phyloP scores from a whole-genome alignment of 2,113 vertebrate species.

The Anser cygnoides region DNA sequence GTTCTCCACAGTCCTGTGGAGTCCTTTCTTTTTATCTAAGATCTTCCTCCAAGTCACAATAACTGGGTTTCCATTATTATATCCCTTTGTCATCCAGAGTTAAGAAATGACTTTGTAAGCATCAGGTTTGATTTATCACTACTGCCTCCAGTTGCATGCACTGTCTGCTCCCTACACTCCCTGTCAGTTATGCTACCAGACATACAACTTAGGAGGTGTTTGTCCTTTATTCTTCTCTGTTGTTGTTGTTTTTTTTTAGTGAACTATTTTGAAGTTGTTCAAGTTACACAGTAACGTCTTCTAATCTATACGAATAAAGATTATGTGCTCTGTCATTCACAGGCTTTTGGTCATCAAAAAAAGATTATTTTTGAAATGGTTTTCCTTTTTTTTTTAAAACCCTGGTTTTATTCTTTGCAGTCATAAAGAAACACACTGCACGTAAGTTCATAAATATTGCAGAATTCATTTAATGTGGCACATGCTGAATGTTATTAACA shows the following conservation, averaged over 20 bases:
- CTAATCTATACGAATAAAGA: background rate
- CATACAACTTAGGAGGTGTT: background rate
- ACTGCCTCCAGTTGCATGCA: background rate
- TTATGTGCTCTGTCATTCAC: accelerated
- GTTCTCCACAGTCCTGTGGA: background rate
- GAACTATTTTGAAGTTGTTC: background rate
- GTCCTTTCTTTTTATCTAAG: background rate
- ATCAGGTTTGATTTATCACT: background rate
- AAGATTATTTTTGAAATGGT: background rate
- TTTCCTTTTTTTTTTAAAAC: background rate
- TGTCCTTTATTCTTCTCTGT: background rate
- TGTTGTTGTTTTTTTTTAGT: background rate
- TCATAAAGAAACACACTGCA: background rate
- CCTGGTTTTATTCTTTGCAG: background rate
- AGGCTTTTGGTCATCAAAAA: background rate
- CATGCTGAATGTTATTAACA: background rate
- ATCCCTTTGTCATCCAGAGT: background rate
- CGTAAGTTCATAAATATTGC: background rate
- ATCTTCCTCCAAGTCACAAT: background rate
- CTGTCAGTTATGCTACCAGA: background rate
- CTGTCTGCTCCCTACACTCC: background rate
- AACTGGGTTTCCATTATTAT: background rate
- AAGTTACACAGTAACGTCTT: background rate
- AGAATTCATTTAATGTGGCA: background rate
- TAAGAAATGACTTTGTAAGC: background rate